These are phyloP conservation scores for Caprella mutica DNA, from an alignment of 2,888 invertebrate species.

Conservation along the genomic window DNA sequence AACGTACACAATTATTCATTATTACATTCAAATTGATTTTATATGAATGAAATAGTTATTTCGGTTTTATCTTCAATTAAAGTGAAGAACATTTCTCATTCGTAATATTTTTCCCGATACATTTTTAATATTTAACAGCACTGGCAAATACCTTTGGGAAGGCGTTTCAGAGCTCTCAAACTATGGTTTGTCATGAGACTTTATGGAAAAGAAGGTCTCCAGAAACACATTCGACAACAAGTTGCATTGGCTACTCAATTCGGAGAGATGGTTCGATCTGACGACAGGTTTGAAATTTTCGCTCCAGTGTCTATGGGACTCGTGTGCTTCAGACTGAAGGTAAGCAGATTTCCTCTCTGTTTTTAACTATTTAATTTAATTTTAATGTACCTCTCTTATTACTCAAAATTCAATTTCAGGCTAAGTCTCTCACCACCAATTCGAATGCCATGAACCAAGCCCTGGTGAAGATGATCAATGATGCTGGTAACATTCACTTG, in stretches of 20 bases:
- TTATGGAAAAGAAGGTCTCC: slow-evolving; percentile 68
- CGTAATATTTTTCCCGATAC: too few species aligned
- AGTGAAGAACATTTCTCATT: too few species aligned
- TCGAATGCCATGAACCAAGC: slow-evolving; percentile 69
- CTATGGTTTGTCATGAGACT: slow-evolving; percentile 83
- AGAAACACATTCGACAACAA: slow-evolving; percentile 62
- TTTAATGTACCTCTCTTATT: too few species aligned
- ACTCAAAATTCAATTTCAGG: too few species aligned
- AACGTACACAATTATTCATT: neutral
- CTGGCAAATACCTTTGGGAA: slow-evolving; percentile 76
- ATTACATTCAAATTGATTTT: neutral
- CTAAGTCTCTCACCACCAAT: too few species aligned
- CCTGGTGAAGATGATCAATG: slow-evolving; percentile 71
- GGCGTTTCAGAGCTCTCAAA: slow-evolving; percentile 78
- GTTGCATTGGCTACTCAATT: slow-evolving; percentile 65
- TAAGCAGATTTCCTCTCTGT: neutral
- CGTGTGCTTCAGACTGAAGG: slow-evolving; percentile 77
- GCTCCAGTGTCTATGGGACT: slow-evolving; percentile 80
- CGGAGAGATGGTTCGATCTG: slow-evolving; percentile 54
- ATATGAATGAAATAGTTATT: too few species aligned
- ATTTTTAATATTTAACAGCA: too few species aligned
- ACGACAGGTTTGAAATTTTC: slow-evolving; percentile 67
- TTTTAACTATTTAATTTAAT: neutral
- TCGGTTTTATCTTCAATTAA: too few species aligned
- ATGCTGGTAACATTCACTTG: slow-evolving; percentile 78